Base-by-base conservation (phyloP, 92 coral and sea anemone species). In the Virgularia gustaviana region DNA sequence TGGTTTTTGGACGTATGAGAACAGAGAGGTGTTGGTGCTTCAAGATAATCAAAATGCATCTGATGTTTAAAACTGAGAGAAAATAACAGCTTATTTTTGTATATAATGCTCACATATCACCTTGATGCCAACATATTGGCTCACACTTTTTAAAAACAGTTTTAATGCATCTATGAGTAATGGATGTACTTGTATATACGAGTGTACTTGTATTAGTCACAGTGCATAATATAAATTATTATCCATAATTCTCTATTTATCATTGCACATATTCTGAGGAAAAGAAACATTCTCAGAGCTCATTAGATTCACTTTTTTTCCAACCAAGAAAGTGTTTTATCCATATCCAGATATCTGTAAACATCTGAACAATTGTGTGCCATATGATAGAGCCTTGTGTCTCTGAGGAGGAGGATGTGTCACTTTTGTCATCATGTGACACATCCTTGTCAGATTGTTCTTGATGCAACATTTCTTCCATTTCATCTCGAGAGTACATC, bases 1-100 rank as follows among this genome's bases (percentile, higher is more conserved):
- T 81, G 98, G 98, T 28, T 92, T 92, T 76, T 89, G 96, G 98
- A 88, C 98, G 1, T 92, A 92, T 60, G 98, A 92, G 59, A 92
- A 92, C 64, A 83, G 98, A 58, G 98, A 92, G 49, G 82, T 92
- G 15, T 68, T 92, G 22, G 98, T 68, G 8, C 37, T 88, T 52
- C 96, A 88, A 72, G 92, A 88, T 15, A 80, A 73, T 30, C 76
- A 80, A 36, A 61, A 43, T 11, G 79, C 68, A 6, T 49, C 75
- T n/a, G 79, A 73, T 3, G 71, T 73, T 59, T 73, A 23, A 59
- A 20, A 22, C 33, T 19, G 6, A 19, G 7, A 20, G 36, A 22
- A 16, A 0, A 36, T 12, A 3, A 49, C 7, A 27, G 25, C 6
- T 11, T 12, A 29, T 61, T 35, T 35, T 24, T 41, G 2, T 19